Base-by-base conservation (phyloP, 2,113 vertebrate species). In the Tachysurus fulvidraco region DNA sequence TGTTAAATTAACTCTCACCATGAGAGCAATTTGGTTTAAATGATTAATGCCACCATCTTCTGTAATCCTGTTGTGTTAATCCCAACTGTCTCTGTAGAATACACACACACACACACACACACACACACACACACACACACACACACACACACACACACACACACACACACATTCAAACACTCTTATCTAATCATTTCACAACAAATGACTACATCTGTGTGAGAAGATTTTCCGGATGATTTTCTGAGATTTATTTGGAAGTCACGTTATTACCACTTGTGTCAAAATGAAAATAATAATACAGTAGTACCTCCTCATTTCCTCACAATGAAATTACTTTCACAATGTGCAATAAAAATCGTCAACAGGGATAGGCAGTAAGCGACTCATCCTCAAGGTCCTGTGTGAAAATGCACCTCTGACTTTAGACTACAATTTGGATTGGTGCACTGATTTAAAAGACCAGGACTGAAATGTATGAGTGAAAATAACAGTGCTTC, bases 21-120 rank as follows among this genome's bases (percentile, higher is more conserved):
- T 60, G 62, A 90, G 85, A 89, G 87, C 73, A 12, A 88, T 78
- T 89, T 71, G 23, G 71, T 89, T 90, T 87, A 85, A 92, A 57
- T 71, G 28, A 92, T 91, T 90, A 92, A 83, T 86, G 87, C 79
- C 76, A 83, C 87, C 79, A 90, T 88, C 54, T 73, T 85, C 30
- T n/a, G 30, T 89, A 91, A 91, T 90, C 85, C 88, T 89, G 85
- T 90, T 90, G 76, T 30, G 59, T 86, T 87, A 87, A 92, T 86
- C 55, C 41, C n/a, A 84, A 36, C 46, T 57, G 41, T 88, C 74
- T 57, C 71, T 62, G 13, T 23, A 36, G 16, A 50, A 59, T 79
- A 84, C 13, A 84, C 50, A 30, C 74, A 74, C 52, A 62, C 59
- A 57, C 77, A 59, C 76, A 55, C 52, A 59, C 25, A 62, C 71